These are phyloP conservation scores for Pygoscelis adeliae DNA, from an alignment of 2,113 vertebrate genomes.

Conservation along the genomic window DNA sequence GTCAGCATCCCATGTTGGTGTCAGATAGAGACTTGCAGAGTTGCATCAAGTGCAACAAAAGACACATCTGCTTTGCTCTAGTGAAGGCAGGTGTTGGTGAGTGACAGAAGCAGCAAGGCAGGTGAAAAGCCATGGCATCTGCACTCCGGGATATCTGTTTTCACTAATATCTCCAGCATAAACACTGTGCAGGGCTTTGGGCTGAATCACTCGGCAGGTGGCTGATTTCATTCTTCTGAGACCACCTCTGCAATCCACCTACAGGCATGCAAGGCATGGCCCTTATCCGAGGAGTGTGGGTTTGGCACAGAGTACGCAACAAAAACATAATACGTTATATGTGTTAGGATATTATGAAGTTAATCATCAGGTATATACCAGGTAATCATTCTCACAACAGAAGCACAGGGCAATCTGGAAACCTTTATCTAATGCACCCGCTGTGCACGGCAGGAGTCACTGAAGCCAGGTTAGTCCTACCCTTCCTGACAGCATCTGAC, in stretches of 20 bases:
- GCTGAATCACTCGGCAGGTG: not conserved
- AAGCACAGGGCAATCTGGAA: not conserved
- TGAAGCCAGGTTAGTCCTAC: not conserved
- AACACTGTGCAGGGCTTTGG: not conserved
- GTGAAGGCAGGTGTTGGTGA: not conserved
- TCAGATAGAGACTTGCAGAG: not conserved
- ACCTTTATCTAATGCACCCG: not conserved
- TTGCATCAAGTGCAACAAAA: not conserved
- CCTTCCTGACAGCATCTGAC: not conserved
- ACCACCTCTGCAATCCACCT: not conserved
- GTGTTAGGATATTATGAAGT: not conserved
- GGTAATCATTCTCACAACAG: not conserved
- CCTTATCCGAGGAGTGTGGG: not conserved
- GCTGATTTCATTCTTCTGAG: not conserved
- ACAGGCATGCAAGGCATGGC: not conserved
- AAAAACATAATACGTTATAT: not conserved
- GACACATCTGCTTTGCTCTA: not conserved
- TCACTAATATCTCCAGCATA: not conserved
- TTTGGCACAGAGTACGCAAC: not conserved
- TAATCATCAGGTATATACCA: not conserved
- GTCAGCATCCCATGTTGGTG: not conserved
- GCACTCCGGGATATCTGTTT: not conserved
- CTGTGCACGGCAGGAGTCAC: not conserved
- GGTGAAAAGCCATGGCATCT: not conserved
- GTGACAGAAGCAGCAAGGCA: not conserved